phyloP scores from a whole-genome alignment of 2,888 invertebrate genomes.

The Boloria selene region DNA sequence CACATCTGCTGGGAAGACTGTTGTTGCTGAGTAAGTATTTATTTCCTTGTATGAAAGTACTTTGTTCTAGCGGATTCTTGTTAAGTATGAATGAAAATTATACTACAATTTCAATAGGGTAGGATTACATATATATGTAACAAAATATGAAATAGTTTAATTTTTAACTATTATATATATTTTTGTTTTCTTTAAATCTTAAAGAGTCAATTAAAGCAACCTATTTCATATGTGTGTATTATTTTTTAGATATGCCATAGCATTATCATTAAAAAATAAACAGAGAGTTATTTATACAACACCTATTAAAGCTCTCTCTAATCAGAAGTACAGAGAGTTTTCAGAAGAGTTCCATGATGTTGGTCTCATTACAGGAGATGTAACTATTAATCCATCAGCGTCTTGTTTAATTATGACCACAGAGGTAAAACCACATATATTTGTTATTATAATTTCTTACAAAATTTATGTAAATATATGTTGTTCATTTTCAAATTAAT shows the following conservation, averaged over 20 bases:
- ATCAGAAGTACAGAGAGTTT: slow-evolving; percentile 99
- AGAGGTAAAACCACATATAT: slow-evolving; percentile 85
- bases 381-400: slow-evolving; percentile 98
- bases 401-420: slow-evolving; percentile 99
- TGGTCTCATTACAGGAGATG: slow-evolving; percentile 98
- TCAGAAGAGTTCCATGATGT: slow-evolving; percentile 99
- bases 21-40: slow-evolving; percentile 95
- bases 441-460: not conserved
- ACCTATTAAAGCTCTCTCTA: slow-evolving; percentile 99
- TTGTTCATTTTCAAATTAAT: not conserved
- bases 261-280: slow-evolving; percentile 94
- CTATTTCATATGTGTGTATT: no score
- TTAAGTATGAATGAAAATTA: no score
- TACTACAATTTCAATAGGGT: no score
- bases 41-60: not conserved
- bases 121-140: no score
- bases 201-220: no score
- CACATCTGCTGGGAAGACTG: slow-evolving; percentile 99
- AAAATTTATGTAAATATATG: not conserved
- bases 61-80: not conserved
- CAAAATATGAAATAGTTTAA: no score
- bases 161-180: no score
- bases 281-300: slow-evolving; percentile 99
- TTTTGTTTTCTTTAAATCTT: no score
- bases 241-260: slow-evolving; percentile 91